Evolutionary conservation across 2,888 invertebrate genomes (phyloP).

Genomic region (Taphrorychus bicolor): DNA sequence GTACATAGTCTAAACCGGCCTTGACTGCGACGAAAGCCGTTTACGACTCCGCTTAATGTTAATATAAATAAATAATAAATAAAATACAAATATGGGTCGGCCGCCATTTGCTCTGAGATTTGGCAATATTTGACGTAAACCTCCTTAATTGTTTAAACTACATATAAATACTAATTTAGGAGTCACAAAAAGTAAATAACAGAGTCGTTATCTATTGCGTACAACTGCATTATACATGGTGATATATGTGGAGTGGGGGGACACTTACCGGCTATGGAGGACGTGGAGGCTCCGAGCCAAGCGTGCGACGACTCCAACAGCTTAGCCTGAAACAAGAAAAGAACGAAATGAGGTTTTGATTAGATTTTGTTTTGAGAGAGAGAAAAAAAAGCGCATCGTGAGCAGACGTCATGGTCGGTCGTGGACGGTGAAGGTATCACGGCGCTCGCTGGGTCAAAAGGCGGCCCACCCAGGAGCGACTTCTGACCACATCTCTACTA

Average conservation of each 20-base stretch:
- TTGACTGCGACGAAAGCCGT: constrained; percentile 1
- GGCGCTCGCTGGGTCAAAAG: no score
- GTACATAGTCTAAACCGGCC: background rate
- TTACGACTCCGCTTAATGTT: background rate
- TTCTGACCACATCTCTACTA: no score
- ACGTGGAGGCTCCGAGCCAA: constrained; percentile 90
- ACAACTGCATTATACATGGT: no score
- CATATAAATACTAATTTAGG: no score
- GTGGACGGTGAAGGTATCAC: no score
- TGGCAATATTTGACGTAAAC: constrained; percentile 18
- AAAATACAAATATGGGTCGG: constrained; percentile 6
- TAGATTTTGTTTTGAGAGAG: background rate
- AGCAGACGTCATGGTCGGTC: no score
- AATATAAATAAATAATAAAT: constrained; percentile 10
- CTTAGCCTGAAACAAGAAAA: constrained; percentile 78
- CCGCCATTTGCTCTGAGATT: constrained; percentile 12
- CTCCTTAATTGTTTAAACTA: constrained; percentile 21
- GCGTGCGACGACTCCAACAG: constrained; percentile 91
- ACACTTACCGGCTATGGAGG: constrained; percentile 89
- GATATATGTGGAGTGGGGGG: no score
- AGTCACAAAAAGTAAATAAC: no score
- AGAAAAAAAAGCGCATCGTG: no score
- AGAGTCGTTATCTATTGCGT: no score
- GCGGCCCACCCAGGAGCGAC: no score
- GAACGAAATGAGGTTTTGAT: background rate